Evolutionary conservation across 2,888 invertebrate genomes (phyloP), one percentile per base, ranked within the genome.

Genomic region (Orthosia cruda): DNA sequence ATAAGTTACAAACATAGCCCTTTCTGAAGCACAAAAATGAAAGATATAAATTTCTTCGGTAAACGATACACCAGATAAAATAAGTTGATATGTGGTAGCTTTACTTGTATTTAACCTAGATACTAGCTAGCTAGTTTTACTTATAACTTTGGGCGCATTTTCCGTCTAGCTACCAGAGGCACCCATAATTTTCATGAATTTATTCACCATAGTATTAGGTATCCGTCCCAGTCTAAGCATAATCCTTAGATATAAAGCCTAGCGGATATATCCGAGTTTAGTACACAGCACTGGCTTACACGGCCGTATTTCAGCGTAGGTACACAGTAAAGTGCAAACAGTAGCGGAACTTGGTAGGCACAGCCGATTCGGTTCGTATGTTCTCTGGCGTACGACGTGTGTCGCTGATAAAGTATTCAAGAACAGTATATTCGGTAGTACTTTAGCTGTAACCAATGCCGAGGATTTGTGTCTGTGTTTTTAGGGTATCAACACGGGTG

Each of bases 341-440:
- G 81, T 64, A 80, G 32, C 32, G n/a, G 9, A 68, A 59, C 45
- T 74, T 55, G 16, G 74, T 58, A 63, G 20, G 74, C 32, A 64
- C 50, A 52, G 61, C 23, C 20, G 66, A 50, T 65, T 55, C n/a
- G 12, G 7, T 20, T 62, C 16, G 45, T 77, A 57, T 78, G 47
- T 54, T 12, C 18, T n/a, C 52, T 15, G 12, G 40, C 52, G 52
- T 58, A 58, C 57, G 57, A 52, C 20, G 20, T 45, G 12, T 50
- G 45, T 47, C 20, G 26, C 71, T 78, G 23, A 64, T 77, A 59
- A 77, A 63, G 11, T 77, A 77, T 64, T 77, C 63, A 78, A 18
- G 32, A 63, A 57, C 63, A 18, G 40, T 58, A 59, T 59, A 55
- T 59, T 45, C 23, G 20, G 20, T 16, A 18, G 71, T 54, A 20